phyloP scores from a whole-genome alignment of 2,113 vertebrate genomes.

The Xyrauchen texanus region DNA sequence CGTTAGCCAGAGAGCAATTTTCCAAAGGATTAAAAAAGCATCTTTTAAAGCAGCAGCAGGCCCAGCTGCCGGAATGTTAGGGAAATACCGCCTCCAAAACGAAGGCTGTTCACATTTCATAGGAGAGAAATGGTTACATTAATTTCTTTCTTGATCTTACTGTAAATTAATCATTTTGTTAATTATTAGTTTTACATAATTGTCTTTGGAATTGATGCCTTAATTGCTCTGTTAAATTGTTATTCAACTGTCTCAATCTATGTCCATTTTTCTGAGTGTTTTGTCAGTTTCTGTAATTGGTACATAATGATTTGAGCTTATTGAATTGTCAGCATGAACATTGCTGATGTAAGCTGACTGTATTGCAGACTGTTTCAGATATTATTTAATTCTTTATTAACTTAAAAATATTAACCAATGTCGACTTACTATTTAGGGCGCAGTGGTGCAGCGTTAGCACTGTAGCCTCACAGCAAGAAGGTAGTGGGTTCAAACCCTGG shows the following conservation, averaged over 20 bases:
- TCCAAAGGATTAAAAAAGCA: constrained; percentile 87
- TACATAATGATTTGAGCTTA: constrained; percentile 26
- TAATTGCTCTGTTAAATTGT: constrained; percentile 37
- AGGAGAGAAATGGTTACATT: constrained; percentile 33
- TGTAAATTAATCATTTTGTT: constrained; percentile 47
- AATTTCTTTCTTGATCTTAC: constrained; percentile 36
- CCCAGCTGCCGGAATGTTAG: constrained; percentile 34
- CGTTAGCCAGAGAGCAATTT: constrained; percentile 97
- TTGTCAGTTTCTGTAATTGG: constrained; percentile 43
- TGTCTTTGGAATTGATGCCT: neutral
- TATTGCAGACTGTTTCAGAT: neutral
- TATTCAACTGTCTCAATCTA: constrained; percentile 19
- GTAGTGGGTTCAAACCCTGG: no score
- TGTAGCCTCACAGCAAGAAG: no score
- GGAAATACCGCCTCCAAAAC: constrained; percentile 46
- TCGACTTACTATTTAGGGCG: no score
- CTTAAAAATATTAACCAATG: no score
- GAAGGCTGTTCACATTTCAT: constrained; percentile 32
- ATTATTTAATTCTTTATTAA: neutral
- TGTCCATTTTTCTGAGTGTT: constrained; percentile 32
- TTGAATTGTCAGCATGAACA: constrained; percentile 16
- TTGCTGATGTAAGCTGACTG: neutral
- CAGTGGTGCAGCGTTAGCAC: no score
- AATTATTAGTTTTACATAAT: constrained; percentile 45
- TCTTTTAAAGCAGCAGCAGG: constrained; percentile 83